Evolutionary conservation across 2,113 vertebrate species (phyloP), one percentile per base, ranked within the genome.

Genomic region (Martes martes): DNA sequence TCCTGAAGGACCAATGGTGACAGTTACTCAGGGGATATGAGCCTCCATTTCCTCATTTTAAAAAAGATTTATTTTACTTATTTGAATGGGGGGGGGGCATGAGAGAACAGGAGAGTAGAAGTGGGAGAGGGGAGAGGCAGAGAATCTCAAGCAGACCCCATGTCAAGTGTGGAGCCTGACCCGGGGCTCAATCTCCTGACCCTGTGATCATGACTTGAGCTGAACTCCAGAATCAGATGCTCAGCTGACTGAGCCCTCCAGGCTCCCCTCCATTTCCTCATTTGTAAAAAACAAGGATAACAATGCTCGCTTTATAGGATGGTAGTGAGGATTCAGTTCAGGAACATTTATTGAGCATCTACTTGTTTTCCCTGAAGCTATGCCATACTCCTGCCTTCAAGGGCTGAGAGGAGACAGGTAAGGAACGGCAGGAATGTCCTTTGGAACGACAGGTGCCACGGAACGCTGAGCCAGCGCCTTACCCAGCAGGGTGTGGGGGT

Each of bases 401-500:
- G 21, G 9, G 91, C 50, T 47, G 36, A 89, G 69, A 91, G 33
- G 39, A 6, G 31, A 47, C 16, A 45, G 61, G 7, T 52, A 52
- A 61, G 36, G 11, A 74, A 47, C 4, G 5, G 7, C 4, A 1
- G 79, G 28, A 15, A 59, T 4, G 7, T 7, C 61, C 61, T 63
- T 11, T 63, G 61, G 61, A 63, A 26, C 0, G 11, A 14, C 61
- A 63, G 28, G 7, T 4, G 50, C 15, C 47, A 1, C 2, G 7
- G 24, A 21, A 9, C 1, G 21, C 6, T 24, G 24, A 9, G 26
- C 14, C 42, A 31, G 90, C 24, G 14, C 26, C 15, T 31, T 28
- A 2, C 1, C 6, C 26, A n/a, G 74, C 52, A n/a, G 21, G 26
- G 36, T 1, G 0, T 26, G 11, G 26, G 42, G 10, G 5, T 10